Percentiles rank a stretch among this genome's conserved stretches.
phyloP scores from a whole-genome alignment of 2,797 vertebrate genomes.

The Antennarius maculatus region DNA sequence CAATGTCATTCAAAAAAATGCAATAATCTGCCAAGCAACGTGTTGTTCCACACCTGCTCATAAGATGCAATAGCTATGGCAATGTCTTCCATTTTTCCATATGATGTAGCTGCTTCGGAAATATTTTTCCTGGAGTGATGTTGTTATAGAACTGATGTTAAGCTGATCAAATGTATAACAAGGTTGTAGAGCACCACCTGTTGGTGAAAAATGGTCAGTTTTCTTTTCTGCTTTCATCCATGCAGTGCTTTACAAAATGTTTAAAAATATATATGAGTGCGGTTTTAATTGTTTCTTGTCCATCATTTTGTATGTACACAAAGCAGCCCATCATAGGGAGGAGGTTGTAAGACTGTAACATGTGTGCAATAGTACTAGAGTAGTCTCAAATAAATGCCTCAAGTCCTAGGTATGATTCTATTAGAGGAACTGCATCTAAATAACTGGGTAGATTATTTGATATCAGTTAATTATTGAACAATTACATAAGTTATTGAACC shows the following conservation, averaged over 20 bases:
- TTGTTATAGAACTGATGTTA: conserved; percentile 8
- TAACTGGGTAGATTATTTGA: neutral
- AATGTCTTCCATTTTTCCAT: neutral
- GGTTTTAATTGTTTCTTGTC: neutral
- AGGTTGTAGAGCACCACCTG: conserved; percentile 66
- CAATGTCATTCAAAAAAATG: neutral
- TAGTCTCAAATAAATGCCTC: neutral
- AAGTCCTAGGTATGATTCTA: neutral
- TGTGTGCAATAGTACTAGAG: too few species aligned
- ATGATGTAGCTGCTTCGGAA: conserved; percentile 6
- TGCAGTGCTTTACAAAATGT: neutral
- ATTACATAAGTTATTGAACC: neutral
- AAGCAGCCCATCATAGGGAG: neutral
- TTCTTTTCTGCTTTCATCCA: neutral
- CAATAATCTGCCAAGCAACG: neutral
- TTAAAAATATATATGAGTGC: neutral
- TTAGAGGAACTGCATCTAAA: neutral
- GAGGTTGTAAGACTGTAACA: neutral
- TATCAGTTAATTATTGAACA: neutral
- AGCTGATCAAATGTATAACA: conserved; percentile 25
- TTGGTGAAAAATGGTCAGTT: conserved; percentile 47
- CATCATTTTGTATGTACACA: neutral
- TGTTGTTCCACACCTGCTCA: neutral
- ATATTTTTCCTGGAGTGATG: conserved; percentile 12
- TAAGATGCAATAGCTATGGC: neutral